phyloP scores from a whole-genome alignment of 2,888 invertebrate genomes.

The Andrena camellia region DNA sequence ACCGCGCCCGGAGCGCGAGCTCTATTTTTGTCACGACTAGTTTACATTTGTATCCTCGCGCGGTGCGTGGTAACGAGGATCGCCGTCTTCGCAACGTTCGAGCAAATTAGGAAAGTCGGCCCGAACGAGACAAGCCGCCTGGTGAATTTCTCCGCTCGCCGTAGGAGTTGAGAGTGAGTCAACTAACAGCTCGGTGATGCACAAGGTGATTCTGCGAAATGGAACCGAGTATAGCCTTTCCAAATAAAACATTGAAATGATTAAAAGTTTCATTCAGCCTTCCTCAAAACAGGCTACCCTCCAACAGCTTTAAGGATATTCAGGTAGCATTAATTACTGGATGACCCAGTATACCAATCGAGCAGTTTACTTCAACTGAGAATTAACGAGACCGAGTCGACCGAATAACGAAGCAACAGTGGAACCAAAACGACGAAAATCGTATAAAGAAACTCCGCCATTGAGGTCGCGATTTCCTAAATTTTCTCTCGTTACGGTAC shows the following conservation, averaged over 20 bases:
- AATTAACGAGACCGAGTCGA: neutral
- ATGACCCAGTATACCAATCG: neutral
- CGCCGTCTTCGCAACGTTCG: neutral
- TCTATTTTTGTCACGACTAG: conserved; percentile 53
- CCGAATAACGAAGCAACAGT: neutral
- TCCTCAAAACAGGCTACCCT: neutral
- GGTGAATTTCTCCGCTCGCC: neutral
- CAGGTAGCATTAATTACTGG: neutral
- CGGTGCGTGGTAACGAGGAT: conserved; percentile 22
- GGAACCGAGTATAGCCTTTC: neutral
- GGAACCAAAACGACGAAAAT: neutral
- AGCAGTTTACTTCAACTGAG: neutral
- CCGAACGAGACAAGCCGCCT: neutral
- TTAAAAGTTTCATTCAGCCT: neutral
- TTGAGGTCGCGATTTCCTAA: neutral
- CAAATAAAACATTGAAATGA: neutral
- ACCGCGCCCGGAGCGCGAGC: neutral
- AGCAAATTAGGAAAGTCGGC: conserved; percentile 24
- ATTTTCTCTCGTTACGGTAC: neutral
- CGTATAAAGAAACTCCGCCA: neutral
- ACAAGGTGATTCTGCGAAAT: neutral
- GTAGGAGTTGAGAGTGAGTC: neutral
- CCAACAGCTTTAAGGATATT: neutral
- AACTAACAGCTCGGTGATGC: neutral
- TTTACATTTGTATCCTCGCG: conserved; percentile 35